Conservation (phyloP, 2,797 vertebrate genomes). For the Lithobates pipiens region DNA sequence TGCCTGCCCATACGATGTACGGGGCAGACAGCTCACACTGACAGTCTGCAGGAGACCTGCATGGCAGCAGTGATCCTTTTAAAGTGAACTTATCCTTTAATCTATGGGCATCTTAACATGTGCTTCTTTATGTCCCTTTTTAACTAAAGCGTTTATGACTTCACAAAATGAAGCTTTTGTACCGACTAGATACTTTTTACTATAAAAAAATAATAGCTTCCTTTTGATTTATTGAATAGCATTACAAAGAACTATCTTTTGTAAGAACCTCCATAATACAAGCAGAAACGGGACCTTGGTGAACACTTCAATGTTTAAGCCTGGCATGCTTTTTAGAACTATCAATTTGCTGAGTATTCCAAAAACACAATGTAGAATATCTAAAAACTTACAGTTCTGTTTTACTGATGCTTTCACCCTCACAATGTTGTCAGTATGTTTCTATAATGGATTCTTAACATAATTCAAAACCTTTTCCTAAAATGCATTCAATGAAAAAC, state of each 20-base stretch:
- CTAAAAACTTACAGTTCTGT: constrained; percentile 2
- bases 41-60: too few relatives aligned
- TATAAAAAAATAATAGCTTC: neutral
- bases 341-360: constrained; percentile 18
- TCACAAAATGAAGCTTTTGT: neutral
- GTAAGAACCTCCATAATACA: neutral
- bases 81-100: too few relatives aligned
- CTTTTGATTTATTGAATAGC: neutral
- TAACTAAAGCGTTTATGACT: too few relatives aligned
- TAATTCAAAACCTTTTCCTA: neutral
- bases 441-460: neutral
- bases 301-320: neutral
- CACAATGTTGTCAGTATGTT: neutral
- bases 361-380: constrained; percentile 17
- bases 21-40: too few relatives aligned
- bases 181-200: neutral
- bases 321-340: constrained; percentile 5
- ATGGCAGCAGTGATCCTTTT: too few relatives aligned
- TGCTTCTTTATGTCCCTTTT: too few relatives aligned
- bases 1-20: too few relatives aligned
- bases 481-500: neutral
- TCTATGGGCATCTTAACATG: too few relatives aligned
- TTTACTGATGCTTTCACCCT: neutral
- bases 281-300: constrained; percentile 19
- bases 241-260: constrained; percentile 1